Evolutionary conservation across 2,113 vertebrate genomes (phyloP), one percentile per base, ranked within the genome.

Genomic region (Chauna torquata): DNA sequence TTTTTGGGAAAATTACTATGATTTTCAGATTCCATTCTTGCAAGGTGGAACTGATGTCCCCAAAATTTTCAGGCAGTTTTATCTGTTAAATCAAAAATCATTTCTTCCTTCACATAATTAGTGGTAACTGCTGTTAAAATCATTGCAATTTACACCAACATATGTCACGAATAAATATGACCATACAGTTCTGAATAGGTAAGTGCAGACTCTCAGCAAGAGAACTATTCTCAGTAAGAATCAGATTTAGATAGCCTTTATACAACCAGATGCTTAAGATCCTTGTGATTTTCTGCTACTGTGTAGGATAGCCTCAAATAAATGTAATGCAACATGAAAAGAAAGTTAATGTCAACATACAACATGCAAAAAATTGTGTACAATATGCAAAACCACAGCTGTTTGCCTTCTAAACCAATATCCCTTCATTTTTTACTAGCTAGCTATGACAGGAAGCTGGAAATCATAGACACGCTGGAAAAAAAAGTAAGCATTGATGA

Each of bases 401-500:
- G 75, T 59, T 44, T 88, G n/a, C 70, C 84, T 94, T 94, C 93
- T 96, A 80, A 96, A 74, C 34, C 92, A 92, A 81, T 86, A 78
- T 90, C 34, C 16, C 86, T 90, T 95, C 58, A 17, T 95, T 96
- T 64, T 83, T 92, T 68, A 38, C 70, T 85, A 96, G 98, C 80
- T 75, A 84, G 30, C 78, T 81, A 54, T 58, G 93, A 72, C 70
- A 80, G 66, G 62, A 72, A 96, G 36, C 27, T 98, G 96, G 83
- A 97, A 92, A 71, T 96, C 19, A 2, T 75, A 28, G 93, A 95
- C 23, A 94, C 96, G 4, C 17, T 94, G 95, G 95, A 70, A 30
- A 61, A 88, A 96, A 97, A 92, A 89, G 6, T 98, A 74, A 92
- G 77, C 17, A 44, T 92, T 75, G 45, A 87, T 30, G 95, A 97